Evolutionary conservation across 2,113 vertebrate species (phyloP).

Genomic region (Ophiodon elongatus): DNA sequence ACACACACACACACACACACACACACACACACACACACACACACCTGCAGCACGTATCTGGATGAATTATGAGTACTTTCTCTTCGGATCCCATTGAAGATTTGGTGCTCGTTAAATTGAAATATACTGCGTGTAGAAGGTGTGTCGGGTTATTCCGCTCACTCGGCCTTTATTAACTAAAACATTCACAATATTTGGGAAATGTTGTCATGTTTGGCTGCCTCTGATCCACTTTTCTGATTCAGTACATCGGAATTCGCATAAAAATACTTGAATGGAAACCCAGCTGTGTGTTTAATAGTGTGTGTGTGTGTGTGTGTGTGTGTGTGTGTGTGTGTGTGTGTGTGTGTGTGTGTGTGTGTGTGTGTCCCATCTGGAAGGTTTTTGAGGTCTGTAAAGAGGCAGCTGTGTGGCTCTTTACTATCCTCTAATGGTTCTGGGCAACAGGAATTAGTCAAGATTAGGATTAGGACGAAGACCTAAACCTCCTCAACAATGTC

Average conservation of each 20-base stretch:
- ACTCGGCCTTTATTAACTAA: not conserved
- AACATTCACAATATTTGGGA: constrained; percentile 1
- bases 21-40: not conserved
- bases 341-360: constrained; percentile 15
- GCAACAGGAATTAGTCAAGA: constrained; percentile 48
- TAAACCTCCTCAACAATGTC: constrained; percentile 33
- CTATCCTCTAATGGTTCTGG: constrained; percentile 42
- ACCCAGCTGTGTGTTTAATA: constrained; percentile 16
- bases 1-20: constrained; percentile 11
- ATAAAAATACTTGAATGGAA: constrained; percentile 52
- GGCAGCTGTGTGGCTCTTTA: constrained; percentile 45
- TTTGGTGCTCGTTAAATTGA: not conserved
- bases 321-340: not conserved
- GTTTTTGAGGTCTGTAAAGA: constrained; percentile 27
- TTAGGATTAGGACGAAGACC: constrained; percentile 43
- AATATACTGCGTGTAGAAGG: not conserved
- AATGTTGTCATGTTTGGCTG: not conserved
- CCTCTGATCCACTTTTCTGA: constrained; percentile 33
- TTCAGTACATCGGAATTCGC: constrained; percentile 11
- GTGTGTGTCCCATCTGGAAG: constrained; percentile 41
- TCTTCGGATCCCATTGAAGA: not conserved
- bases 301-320: constrained; percentile 26
- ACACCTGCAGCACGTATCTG: constrained; percentile 23
- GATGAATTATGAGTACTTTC: constrained; percentile 14
- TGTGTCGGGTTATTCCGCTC: not conserved